Conservation (phyloP, 2,888 invertebrate genomes). For the Dorcus hopei region DNA sequence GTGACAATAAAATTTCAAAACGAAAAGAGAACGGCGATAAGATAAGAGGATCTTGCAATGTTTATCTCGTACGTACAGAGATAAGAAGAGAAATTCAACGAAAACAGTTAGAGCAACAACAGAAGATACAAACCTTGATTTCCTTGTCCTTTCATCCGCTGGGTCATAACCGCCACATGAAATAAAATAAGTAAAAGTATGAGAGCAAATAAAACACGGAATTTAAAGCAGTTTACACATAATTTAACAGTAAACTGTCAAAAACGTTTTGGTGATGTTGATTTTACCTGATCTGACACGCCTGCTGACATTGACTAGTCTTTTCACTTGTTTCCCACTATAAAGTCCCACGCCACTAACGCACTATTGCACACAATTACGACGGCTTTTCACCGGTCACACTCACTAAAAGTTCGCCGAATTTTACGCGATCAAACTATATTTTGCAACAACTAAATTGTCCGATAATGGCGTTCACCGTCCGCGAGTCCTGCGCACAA, state of each 20-base stretch:
- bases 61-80: neutral
- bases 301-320: slow-evolving; percentile 85
- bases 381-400: slow-evolving; percentile 33
- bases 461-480: slow-evolving; percentile 48
- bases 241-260: slow-evolving; percentile 39
- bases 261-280: slow-evolving; percentile 41
- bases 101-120: too few species aligned
- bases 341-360: slow-evolving; percentile 36
- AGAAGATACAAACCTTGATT: slow-evolving; percentile 62
- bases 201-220: slow-evolving; percentile 33
- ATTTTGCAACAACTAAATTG: slow-evolving; percentile 41
- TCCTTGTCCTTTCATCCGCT: slow-evolving; percentile 87
- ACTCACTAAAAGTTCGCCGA: slow-evolving; percentile 2
- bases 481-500: slow-evolving; percentile 31
- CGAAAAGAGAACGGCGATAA: neutral
- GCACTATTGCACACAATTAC: slow-evolving; percentile 41
- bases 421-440: slow-evolving; percentile 6
- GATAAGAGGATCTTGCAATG: slow-evolving; percentile 2
- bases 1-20: neutral
- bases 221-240: slow-evolving; percentile 33
- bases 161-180: slow-evolving; percentile 54
- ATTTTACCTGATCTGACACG: slow-evolving; percentile 83
- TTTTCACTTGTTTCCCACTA: slow-evolving; percentile 54
- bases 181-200: slow-evolving; percentile 52
- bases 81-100: neutral